Conservation (phyloP, 2,113 vertebrate species). For the Neolamprologus caudopunctatus region DNA sequence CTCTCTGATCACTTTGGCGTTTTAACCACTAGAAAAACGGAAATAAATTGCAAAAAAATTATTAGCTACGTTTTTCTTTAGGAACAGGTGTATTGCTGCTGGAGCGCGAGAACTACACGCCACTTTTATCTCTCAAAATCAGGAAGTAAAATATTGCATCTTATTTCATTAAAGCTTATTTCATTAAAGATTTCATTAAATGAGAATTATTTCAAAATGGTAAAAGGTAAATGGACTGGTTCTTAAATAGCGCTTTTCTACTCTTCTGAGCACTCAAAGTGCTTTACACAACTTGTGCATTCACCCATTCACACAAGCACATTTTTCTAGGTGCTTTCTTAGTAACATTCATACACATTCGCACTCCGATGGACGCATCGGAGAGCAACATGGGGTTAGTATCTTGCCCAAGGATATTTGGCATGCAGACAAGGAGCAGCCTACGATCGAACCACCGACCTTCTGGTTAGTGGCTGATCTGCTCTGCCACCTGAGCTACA, state of each 20-base stretch:
- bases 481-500: background rate
- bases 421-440: background rate
- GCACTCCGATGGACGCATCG: rapidly evolving
- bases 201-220: background rate
- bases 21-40: rapidly evolving
- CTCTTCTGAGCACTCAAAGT: background rate
- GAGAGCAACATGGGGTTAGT: background rate
- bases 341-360: background rate
- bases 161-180: background rate
- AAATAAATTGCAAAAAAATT: background rate
- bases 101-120: background rate
- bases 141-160: background rate
- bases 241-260: background rate
- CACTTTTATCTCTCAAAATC: background rate
- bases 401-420: background rate
- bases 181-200: background rate
- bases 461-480: background rate
- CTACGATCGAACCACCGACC: background rate
- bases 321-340: background rate
- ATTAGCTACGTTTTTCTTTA: background rate
- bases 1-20: background rate
- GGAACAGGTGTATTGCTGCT: background rate
- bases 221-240: background rate
- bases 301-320: background rate
- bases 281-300: background rate